phyloP scores from a whole-genome alignment of 2,113 vertebrate species.

The human region DNA sequence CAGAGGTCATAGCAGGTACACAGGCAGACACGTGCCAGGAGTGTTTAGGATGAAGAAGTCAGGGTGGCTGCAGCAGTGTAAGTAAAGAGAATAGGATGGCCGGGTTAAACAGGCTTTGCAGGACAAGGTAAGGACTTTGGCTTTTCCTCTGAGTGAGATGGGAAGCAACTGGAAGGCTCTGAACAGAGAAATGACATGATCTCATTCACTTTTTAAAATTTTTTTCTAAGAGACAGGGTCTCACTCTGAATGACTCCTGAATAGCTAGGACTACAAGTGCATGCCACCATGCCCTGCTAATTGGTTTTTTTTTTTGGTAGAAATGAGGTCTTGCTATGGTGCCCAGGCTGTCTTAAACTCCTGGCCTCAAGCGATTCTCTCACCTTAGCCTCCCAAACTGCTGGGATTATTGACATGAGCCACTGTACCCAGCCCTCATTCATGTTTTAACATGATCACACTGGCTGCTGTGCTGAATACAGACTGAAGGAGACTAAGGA shows the following conservation, averaged over 20 bases:
- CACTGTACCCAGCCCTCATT: too few species aligned
- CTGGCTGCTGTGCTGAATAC: background rate
- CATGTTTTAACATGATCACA: background rate
- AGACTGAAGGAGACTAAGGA: background rate
- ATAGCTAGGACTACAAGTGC: too few species aligned
- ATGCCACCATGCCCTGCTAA: too few species aligned
- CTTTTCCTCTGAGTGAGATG: background rate
- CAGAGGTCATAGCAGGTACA: background rate
- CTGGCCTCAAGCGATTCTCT: too few species aligned
- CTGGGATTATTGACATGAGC: too few species aligned
- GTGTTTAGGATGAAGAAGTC: background rate
- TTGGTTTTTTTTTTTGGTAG: too few species aligned
- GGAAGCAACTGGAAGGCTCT: background rate
- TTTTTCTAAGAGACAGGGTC: too few species aligned
- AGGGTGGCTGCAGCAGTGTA: background rate
- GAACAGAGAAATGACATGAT: background rate
- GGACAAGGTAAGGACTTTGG: background rate
- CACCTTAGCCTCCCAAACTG: too few species aligned
- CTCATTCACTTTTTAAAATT: background rate
- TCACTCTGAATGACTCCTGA: too few species aligned
- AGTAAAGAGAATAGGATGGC: background rate
- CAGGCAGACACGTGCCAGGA: background rate
- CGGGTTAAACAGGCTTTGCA: background rate
- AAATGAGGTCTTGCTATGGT: too few species aligned
- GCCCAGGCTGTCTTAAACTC: too few species aligned